Percentiles rank a stretch among this genome's conserved stretches.
phyloP scores from a whole-genome alignment of 2,797 vertebrate species.

The Gymnothorax javanicus region DNA sequence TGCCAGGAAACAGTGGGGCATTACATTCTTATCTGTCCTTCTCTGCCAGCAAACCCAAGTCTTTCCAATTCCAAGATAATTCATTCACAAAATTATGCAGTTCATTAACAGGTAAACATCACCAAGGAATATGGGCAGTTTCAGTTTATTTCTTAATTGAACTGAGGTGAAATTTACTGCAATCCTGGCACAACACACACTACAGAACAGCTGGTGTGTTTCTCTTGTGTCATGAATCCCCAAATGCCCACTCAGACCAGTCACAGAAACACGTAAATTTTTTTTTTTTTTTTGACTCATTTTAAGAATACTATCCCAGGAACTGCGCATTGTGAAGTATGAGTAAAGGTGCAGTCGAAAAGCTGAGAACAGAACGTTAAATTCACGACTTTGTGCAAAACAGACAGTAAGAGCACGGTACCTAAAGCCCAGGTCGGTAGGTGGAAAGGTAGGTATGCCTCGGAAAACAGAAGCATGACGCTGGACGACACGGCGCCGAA shows the following conservation, averaged over 20 bases:
- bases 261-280: neutral
- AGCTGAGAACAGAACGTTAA: neutral
- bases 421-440: slow-evolving; percentile 82
- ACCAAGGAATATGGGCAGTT: too few species aligned
- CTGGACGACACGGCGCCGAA: slow-evolving; percentile 83
- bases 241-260: neutral
- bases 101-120: too few species aligned
- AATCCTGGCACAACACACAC: neutral
- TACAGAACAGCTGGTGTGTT: neutral
- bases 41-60: neutral
- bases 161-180: neutral
- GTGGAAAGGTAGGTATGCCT: slow-evolving; percentile 70
- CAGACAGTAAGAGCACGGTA: slow-evolving; percentile 47
- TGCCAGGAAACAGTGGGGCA: slow-evolving; percentile 45
- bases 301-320: neutral
- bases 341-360: neutral
- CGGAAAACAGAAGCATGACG: slow-evolving; percentile 83
- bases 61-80: neutral
- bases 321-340: neutral
- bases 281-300: neutral
- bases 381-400: neutral
- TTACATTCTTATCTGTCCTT: neutral
- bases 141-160: neutral
- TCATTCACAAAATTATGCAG: neutral
- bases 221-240: neutral